Evolutionary conservation across 2,797 vertebrate genomes (phyloP).

Genomic region (Buphagus erythrorhynchus): DNA sequence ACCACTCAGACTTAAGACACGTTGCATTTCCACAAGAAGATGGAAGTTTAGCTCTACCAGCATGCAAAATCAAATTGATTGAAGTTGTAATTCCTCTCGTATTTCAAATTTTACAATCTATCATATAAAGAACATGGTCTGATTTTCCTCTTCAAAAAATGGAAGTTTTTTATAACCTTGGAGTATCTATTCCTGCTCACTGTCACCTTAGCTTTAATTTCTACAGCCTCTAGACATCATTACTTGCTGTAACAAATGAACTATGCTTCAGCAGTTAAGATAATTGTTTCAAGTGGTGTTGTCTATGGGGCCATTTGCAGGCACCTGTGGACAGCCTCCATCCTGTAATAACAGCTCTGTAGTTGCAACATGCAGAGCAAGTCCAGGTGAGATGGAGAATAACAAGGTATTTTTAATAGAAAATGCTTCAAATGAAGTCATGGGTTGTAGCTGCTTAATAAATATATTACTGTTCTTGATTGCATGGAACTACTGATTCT

Average conservation of each 20-base stretch:
- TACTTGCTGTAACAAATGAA: neutral
- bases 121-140: neutral
- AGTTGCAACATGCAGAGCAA: neutral
- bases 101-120: neutral
- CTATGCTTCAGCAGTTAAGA: neutral
- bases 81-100: neutral
- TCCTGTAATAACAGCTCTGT: neutral
- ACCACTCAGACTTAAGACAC: neutral
- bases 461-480: neutral
- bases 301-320: fast-evolving
- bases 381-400: neutral
- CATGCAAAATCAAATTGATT: neutral
- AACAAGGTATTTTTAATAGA: neutral
- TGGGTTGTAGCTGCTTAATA: neutral
- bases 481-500: neutral
- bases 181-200: neutral
- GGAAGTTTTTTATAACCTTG: neutral
- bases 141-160: neutral
- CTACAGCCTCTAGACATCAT: neutral
- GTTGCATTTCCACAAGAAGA: neutral
- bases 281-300: neutral
- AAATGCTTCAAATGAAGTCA: neutral
- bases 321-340: neutral
- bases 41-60: neutral
- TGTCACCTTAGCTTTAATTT: neutral